Evolutionary conservation across 2,113 vertebrate species (phyloP).

Genomic region (Hippocampus abdominalis): DNA sequence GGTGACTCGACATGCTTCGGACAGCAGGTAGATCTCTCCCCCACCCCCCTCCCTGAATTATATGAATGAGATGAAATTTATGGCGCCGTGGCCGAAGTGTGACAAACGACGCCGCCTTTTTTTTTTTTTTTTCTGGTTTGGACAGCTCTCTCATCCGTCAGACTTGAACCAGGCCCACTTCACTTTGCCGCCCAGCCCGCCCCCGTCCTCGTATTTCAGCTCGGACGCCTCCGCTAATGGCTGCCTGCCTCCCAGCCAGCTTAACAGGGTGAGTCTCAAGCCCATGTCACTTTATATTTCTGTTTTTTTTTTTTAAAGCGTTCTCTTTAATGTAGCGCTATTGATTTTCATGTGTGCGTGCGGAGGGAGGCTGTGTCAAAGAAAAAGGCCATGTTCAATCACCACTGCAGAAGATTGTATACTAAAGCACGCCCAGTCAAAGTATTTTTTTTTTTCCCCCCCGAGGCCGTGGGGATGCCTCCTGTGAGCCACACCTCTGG

Average conservation of each 20-base stretch:
- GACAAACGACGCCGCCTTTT: neutral
- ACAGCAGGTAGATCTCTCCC: constrained; percentile 66
- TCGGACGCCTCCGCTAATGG: constrained; percentile 70
- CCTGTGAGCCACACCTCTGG: constrained; percentile 68
- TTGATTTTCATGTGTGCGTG: constrained; percentile 6
- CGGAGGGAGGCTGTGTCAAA: neutral
- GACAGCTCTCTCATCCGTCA: constrained; percentile 46
- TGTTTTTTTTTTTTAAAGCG: neutral
- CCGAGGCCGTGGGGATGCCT: constrained; percentile 80
- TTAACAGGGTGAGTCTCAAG: constrained; percentile 76
- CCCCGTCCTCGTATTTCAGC: constrained; percentile 78
- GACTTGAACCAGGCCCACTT: constrained; percentile 69
- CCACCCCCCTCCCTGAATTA: neutral
- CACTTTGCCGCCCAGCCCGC: constrained; percentile 72
- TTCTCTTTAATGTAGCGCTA: neutral
- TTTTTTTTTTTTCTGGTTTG: neutral
- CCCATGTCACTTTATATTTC: neutral
- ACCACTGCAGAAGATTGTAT: constrained; percentile 12
- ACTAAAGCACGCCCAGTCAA: neutral
- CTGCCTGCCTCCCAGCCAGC: constrained; percentile 69
- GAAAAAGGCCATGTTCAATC: constrained; percentile 25
- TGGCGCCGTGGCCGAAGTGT: neutral
- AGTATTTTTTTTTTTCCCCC: constrained; percentile 24
- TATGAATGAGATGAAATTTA: neutral
- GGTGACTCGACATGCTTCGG: constrained; percentile 68